A percentile compares a stretch with the other conserved stretches of the same genome.
phyloP scores from a whole-genome alignment of 2,888 invertebrate genomes.

The Malachius bipustulatus region DNA sequence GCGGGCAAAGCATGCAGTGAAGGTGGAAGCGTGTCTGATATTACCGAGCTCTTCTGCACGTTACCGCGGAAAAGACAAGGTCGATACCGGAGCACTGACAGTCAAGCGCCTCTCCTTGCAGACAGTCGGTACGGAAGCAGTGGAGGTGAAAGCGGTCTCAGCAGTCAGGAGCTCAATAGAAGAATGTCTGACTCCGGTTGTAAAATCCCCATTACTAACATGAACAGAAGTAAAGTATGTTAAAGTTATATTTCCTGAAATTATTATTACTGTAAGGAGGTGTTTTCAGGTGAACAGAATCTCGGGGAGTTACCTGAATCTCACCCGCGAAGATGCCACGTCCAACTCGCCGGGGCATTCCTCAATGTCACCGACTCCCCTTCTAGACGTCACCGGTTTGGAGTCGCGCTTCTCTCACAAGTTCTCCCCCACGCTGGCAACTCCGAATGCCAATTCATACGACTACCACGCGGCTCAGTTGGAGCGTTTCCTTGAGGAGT shows the following conservation, averaged over 20 bases:
- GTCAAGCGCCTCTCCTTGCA: conserved; percentile 59
- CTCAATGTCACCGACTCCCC: conserved; percentile 43
- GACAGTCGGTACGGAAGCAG: conserved; percentile 63
- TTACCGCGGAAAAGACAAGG: conserved; percentile 41
- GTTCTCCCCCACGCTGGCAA: conserved; percentile 19
- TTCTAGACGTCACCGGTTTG: conserved; percentile 47
- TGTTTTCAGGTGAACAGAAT: no score
- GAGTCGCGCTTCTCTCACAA: conserved; percentile 31
- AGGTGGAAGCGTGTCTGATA: conserved; percentile 33
- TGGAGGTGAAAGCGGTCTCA: conserved; percentile 48
- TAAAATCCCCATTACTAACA: conserved; percentile 25
- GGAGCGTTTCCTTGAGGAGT: conserved; percentile 69
- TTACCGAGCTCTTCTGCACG: conserved; percentile 48
- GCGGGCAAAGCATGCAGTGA: conserved; percentile 30
- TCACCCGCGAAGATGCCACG: conserved; percentile 46
- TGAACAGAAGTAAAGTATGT: conserved; percentile 32
- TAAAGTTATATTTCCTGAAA: no score
- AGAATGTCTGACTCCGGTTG: conserved; percentile 40
- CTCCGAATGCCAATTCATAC: conserved; percentile 43
- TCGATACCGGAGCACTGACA: conserved; percentile 44
- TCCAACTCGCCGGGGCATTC: conserved; percentile 44
- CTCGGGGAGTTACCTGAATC: conserved; percentile 60
- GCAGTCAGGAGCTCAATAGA: conserved; percentile 37
- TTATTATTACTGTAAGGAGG: no score
- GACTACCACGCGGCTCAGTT: conserved; percentile 71